Evolutionary conservation across 2,113 vertebrate genomes (phyloP).

Genomic region (Puntigrus tetrazona): DNA sequence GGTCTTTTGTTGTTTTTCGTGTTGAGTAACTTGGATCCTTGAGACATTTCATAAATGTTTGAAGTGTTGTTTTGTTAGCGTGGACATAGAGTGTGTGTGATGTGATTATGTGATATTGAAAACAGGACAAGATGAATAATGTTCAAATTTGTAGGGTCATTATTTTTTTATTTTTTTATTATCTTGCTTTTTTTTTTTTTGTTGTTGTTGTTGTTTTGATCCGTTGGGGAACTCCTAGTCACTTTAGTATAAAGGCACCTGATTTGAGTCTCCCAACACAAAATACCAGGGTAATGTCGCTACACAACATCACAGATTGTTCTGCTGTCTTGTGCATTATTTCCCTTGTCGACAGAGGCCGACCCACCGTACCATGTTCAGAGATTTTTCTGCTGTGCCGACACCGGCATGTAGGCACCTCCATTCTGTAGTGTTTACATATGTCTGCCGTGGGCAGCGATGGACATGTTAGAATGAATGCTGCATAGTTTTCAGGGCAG

Average conservation of each 20-base stretch:
- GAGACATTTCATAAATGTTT: slow-evolving; percentile 91
- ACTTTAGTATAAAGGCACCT: slow-evolving; percentile 71
- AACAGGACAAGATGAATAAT: slow-evolving; percentile 71
- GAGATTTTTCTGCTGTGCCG: slow-evolving; percentile 62
- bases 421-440: slow-evolving; percentile 79
- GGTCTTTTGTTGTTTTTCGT: slow-evolving; percentile 96
- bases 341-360: slow-evolving; percentile 81
- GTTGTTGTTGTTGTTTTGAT: slow-evolving; percentile 70
- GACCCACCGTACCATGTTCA: slow-evolving; percentile 76
- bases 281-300: slow-evolving; percentile 68
- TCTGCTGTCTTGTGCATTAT: slow-evolving; percentile 72
- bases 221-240: slow-evolving; percentile 72
- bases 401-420: slow-evolving; percentile 73
- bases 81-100: slow-evolving; percentile 89
- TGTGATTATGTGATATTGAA: slow-evolving; percentile 81
- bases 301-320: slow-evolving; percentile 70
- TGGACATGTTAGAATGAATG: slow-evolving; percentile 30
- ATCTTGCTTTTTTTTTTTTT: too few species aligned
- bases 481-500: slow-evolving; percentile 30
- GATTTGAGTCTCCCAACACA: slow-evolving; percentile 75
- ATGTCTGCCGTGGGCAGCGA: slow-evolving; percentile 79
- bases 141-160: slow-evolving; percentile 64
- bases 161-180: slow-evolving; percentile 58
- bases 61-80: slow-evolving; percentile 91
- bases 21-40: slow-evolving; percentile 89